Percentiles rank a stretch among this genome's conserved stretches.
Evolutionary conservation across 1,140 invertebrate genomes (phyloP).

Genomic region (Lucilia cuprina): DNA sequence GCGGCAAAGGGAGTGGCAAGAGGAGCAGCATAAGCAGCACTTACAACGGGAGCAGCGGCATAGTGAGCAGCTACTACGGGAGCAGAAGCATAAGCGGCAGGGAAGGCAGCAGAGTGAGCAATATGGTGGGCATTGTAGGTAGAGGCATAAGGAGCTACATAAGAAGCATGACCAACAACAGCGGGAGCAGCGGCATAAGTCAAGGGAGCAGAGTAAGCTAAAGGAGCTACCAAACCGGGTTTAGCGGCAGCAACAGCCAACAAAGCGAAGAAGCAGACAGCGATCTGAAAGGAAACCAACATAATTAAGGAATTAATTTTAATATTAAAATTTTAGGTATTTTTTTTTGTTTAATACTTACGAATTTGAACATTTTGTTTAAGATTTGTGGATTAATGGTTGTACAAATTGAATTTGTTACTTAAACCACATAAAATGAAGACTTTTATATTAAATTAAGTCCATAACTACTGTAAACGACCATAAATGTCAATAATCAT

Average conservation of each 20-base stretch:
- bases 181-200: slow-evolving; percentile 36
- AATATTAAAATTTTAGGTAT: not conserved
- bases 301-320: slow-evolving; percentile 1
- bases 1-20: slow-evolving; percentile 48
- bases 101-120: slow-evolving; percentile 41
- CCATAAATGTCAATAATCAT: too few species aligned
- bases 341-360: not conserved
- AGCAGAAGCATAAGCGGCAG: slow-evolving; percentile 48
- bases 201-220: slow-evolving; percentile 51
- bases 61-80: slow-evolving; percentile 61
- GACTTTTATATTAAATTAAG: slow-evolving; percentile 1
- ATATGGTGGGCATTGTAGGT: slow-evolving; percentile 19
- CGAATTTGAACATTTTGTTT: slow-evolving; percentile 16
- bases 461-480: not conserved
- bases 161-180: slow-evolving; percentile 20
- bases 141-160: slow-evolving; percentile 27
- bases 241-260: slow-evolving; percentile 56
- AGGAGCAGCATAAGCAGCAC: slow-evolving; percentile 41
- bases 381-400: not conserved
- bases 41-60: slow-evolving; percentile 11
- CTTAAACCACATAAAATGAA: not conserved
- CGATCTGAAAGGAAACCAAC: slow-evolving; percentile 59
- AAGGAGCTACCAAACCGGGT: slow-evolving; percentile 49
- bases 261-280: slow-evolving; percentile 57
- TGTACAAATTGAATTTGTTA: slow-evolving; percentile 19